Evolutionary conservation across 2,797 vertebrate species (phyloP).

Genomic region (Pseudochirops cupreus): DNA sequence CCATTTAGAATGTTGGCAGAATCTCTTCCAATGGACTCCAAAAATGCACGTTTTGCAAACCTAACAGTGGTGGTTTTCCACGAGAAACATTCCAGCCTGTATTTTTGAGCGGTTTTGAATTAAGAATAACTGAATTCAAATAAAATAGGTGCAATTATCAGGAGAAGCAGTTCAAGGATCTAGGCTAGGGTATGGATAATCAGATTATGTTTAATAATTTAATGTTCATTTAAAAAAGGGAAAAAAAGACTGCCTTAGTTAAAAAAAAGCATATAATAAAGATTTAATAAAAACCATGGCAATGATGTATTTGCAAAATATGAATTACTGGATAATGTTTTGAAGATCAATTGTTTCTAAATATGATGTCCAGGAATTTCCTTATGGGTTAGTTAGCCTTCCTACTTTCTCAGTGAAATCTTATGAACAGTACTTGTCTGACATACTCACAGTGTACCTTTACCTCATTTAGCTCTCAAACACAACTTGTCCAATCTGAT

Average conservation of each 20-base stretch:
- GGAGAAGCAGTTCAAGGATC: slow-evolving; percentile 28
- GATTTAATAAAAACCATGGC: slow-evolving; percentile 43
- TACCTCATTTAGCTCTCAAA: slow-evolving; percentile 11
- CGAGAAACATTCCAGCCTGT: slow-evolving; percentile 33
- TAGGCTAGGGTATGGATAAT: background rate
- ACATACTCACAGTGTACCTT: slow-evolving; percentile 41
- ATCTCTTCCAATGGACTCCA: background rate
- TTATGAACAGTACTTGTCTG: background rate
- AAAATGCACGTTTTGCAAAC: slow-evolving; percentile 46
- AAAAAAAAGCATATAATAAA: slow-evolving; percentile 9
- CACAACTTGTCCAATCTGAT: slow-evolving; percentile 6
- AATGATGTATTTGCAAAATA: slow-evolving; percentile 40
- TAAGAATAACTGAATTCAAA: slow-evolving; percentile 44
- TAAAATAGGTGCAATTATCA: slow-evolving; percentile 35
- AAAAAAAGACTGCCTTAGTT: background rate
- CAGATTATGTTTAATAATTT: slow-evolving; percentile 28
- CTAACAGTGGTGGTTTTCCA: slow-evolving; percentile 18
- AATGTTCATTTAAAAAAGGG: slow-evolving; percentile 15
- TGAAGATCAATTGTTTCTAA: slow-evolving; percentile 65
- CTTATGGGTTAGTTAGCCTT: background rate
- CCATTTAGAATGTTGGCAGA: background rate
- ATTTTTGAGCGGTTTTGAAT: slow-evolving; percentile 38
- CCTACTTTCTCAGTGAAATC: slow-evolving; percentile 44
- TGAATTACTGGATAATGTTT: slow-evolving; percentile 46
- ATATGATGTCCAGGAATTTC: slow-evolving; percentile 53